Evolutionary conservation across 53 echinoderm and acorn worm species (phyloP).

Genomic region (Mesocentrotus franciscanus): DNA sequence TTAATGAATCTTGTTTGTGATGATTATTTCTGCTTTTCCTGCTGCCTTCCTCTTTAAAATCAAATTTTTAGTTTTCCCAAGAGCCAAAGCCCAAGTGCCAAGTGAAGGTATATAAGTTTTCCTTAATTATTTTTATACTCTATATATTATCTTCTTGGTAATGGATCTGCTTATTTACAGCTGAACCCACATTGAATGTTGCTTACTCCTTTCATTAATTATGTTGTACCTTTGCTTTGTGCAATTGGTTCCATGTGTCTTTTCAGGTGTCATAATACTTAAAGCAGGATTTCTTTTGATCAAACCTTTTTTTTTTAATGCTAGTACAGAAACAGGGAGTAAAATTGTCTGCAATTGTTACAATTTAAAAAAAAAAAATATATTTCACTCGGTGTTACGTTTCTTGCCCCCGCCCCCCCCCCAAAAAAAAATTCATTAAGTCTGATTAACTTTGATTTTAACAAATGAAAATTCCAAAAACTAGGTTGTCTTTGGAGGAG

Average conservation of each 20-base stretch:
- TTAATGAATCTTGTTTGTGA: conserved; percentile 12
- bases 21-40: conserved; percentile 41
- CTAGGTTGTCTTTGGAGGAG: not conserved
- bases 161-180: not conserved
- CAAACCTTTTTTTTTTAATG: no score
- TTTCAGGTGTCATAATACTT: not conserved
- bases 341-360: no score
- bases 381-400: no score
- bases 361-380: no score
- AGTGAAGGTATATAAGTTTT: conserved; percentile 44
- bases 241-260: not conserved
- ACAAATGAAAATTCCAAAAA: not conserved
- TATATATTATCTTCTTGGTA: conserved; percentile 4
- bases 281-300: not conserved
- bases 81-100: conserved; percentile 20
- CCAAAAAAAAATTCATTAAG: no score
- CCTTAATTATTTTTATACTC: not conserved
- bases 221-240: not conserved
- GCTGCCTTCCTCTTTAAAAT: conserved; percentile 22
- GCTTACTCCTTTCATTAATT: not conserved
- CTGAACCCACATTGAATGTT: not conserved
- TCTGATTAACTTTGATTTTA: no score
- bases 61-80: conserved; percentile 38
- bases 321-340: no score
- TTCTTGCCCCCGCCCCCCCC: no score